These are phyloP conservation scores for Esox niger DNA, from an alignment of 2,113 vertebrate genomes.

Conservation along the genomic window DNA sequence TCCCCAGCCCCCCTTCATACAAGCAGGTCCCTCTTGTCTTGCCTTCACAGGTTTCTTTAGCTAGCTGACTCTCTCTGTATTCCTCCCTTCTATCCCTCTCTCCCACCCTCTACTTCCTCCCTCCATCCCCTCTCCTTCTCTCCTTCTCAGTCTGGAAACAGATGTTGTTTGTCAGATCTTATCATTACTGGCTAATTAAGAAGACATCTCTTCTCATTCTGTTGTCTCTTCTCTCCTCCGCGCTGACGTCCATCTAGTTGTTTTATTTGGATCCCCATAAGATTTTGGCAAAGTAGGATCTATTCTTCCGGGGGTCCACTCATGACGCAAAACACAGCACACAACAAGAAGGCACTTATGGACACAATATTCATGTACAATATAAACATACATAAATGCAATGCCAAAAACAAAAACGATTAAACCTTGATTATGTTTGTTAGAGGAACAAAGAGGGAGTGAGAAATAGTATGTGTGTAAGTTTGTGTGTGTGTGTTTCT, in stretches of 20 bases:
- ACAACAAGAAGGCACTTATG: too few relatives aligned
- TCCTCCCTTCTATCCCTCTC: slow-evolving; percentile 14
- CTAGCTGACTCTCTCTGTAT: slow-evolving; percentile 37
- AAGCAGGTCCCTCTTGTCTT: slow-evolving; percentile 68
- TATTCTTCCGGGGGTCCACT: too few relatives aligned
- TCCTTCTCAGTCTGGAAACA: slow-evolving; percentile 66
- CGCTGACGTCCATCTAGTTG: slow-evolving; percentile 56
- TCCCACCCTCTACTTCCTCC: slow-evolving; percentile 19
- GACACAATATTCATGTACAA: too few relatives aligned
- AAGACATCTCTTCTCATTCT: slow-evolving; percentile 71
- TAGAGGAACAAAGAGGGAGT: too few relatives aligned
- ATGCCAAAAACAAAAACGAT: too few relatives aligned
- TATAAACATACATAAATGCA: too few relatives aligned
- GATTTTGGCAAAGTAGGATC: too few relatives aligned
- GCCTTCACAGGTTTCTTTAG: slow-evolving; percentile 64
- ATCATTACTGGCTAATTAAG: slow-evolving; percentile 82
- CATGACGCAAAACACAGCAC: too few relatives aligned
- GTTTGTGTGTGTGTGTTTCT: too few relatives aligned
- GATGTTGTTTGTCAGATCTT: slow-evolving; percentile 84
- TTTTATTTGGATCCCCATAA: slow-evolving; percentile 58
- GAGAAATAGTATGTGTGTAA: too few relatives aligned
- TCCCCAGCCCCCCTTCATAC: slow-evolving; percentile 55
- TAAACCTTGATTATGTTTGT: too few relatives aligned
- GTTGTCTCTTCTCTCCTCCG: slow-evolving; percentile 65
- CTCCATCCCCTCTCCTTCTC: slow-evolving; percentile 8